Conservation (phyloP, 1,140 invertebrate genomes). For the Monomorium pharaonis region DNA sequence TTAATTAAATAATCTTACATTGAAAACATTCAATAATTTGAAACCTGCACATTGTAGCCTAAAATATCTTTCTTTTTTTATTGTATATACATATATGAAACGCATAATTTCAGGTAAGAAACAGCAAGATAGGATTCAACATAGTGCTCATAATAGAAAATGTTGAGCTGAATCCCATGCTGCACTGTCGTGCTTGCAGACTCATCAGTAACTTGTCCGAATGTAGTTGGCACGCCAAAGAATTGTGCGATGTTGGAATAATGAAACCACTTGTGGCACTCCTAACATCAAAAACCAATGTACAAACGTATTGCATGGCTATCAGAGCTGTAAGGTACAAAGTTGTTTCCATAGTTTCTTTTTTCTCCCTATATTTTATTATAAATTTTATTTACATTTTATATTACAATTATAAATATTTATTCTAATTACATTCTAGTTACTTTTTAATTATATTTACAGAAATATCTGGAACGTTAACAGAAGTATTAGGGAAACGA, state of each 20-base stretch:
- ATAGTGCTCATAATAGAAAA: slow-evolving; percentile 78
- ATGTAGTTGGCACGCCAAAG: slow-evolving; percentile 76
- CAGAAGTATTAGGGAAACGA: slow-evolving; percentile 74
- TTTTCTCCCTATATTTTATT: background rate
- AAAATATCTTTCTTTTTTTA: slow-evolving; percentile 1
- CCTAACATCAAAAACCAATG: slow-evolving; percentile 70
- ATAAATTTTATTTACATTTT: background rate
- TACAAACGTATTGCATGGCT: slow-evolving; percentile 76
- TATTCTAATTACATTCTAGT: background rate
- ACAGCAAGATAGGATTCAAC: slow-evolving; percentile 73
- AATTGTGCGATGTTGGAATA: slow-evolving; percentile 74
- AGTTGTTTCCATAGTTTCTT: background rate
- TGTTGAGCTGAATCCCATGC: slow-evolving; percentile 62
- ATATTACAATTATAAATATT: background rate
- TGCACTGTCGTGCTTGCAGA: slow-evolving; percentile 80
- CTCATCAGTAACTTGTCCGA: slow-evolving; percentile 80
- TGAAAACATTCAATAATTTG: background rate
- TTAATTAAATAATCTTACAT: background rate
- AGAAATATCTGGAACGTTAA: slow-evolving; percentile 80
- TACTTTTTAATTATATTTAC: slow-evolving; percentile 41
- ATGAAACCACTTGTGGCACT: slow-evolving; percentile 66
- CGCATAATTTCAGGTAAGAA: slow-evolving; percentile 70
- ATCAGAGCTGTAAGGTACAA: slow-evolving; percentile 79
- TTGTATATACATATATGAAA: background rate
- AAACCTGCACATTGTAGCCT: background rate